These are phyloP conservation scores for Rotaria sp. DNA, from an alignment of 2,888 invertebrate species.

Conservation along the genomic window DNA sequence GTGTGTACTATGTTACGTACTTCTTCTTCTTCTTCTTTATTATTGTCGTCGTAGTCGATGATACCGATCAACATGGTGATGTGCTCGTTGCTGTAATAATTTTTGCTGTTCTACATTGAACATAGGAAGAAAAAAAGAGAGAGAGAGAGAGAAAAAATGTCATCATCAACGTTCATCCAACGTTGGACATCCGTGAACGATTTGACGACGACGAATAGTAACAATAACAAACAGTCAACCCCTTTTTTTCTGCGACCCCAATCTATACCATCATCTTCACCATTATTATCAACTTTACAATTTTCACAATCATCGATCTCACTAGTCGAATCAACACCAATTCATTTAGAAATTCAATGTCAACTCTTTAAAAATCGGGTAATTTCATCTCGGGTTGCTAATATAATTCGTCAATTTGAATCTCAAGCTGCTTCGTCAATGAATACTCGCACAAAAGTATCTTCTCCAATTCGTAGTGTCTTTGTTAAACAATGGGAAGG, in stretches of 20 bases:
- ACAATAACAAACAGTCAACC: neutral
- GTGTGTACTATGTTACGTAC: neutral
- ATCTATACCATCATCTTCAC: neutral
- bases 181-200: slow-evolving; percentile 18
- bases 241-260: neutral
- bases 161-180: slow-evolving; percentile 21
- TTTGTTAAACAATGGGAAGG: slow-evolving; percentile 1
- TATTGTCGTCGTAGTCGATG: slow-evolving; percentile 9
- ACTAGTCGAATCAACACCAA: neutral
- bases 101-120: slow-evolving; percentile 10
- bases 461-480: neutral
- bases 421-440: neutral
- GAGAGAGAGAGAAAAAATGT: neutral
- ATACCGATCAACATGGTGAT: slow-evolving; percentile 9
- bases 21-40: slow-evolving; percentile 9
- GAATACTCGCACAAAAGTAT: neutral
- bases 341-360: neutral
- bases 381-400: neutral
- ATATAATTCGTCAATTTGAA: slow-evolving; percentile 2
- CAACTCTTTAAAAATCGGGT: neutral
- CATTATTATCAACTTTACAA: neutral
- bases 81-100: neutral
- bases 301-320: slow-evolving; percentile 8
- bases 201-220: neutral
- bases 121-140: neutral